Evolutionary conservation across 2,888 invertebrate species (phyloP).

Genomic region (Troilus luridus): DNA sequence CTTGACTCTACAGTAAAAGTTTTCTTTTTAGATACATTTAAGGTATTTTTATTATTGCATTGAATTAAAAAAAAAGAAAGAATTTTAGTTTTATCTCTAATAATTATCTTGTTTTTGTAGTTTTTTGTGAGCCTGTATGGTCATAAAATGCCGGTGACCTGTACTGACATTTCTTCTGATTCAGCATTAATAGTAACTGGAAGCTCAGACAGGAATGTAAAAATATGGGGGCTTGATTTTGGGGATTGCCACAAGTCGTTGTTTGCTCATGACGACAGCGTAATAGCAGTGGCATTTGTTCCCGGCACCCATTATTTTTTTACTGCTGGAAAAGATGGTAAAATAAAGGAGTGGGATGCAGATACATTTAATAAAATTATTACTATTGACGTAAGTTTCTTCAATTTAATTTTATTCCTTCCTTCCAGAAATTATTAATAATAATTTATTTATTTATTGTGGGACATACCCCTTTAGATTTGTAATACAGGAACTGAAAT

Average conservation of each 20-base stretch:
- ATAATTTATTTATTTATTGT: too few species aligned
- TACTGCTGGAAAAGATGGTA: slow-evolving; percentile 93
- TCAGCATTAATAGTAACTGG: slow-evolving; percentile 91
- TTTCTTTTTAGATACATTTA: slow-evolving; percentile 94
- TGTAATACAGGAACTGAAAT: background rate
- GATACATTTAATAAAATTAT: slow-evolving; percentile 92
- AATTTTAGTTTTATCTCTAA: background rate
- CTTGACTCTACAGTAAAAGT: slow-evolving; percentile 95
- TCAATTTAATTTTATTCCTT: background rate
- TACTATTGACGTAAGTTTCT: slow-evolving; percentile 80
- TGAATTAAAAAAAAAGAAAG: too few species aligned
- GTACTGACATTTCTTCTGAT: slow-evolving; percentile 93
- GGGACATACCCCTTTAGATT: background rate
- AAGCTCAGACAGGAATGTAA: slow-evolving; percentile 94
- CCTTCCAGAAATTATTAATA: too few species aligned
- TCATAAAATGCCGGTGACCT: slow-evolving; percentile 93
- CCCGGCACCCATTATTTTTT: slow-evolving; percentile 94
- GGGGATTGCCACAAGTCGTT: slow-evolving; percentile 98
- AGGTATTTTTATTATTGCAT: slow-evolving; percentile 74
- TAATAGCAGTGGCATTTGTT: slow-evolving; percentile 90
- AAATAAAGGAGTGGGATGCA: slow-evolving; percentile 97
- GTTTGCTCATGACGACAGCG: slow-evolving; percentile 96
- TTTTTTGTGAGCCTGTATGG: slow-evolving; percentile 96
- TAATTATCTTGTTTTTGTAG: slow-evolving; percentile 70
- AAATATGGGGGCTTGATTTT: slow-evolving; percentile 98